A percentile compares a stretch with the other conserved stretches of the same genome.
phyloP scores from a whole-genome alignment of 2,888 invertebrate species.

The Neoitamus cyanurus region DNA sequence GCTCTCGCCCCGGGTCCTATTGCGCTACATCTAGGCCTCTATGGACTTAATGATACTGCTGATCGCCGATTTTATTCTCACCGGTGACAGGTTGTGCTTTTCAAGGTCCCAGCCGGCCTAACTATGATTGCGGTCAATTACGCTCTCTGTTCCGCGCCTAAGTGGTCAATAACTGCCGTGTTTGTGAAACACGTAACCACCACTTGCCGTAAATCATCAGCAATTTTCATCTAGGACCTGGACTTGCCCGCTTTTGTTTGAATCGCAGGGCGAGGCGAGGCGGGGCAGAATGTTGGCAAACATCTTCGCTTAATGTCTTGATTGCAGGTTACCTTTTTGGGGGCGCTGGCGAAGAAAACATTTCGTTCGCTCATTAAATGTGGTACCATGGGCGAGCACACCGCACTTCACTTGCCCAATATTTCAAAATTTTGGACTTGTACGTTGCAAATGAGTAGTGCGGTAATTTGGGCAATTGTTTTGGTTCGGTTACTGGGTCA shows the following conservation, averaged over 20 bases:
- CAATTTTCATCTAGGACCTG: slow-evolving; percentile 2
- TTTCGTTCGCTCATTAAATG: background rate
- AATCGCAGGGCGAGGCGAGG: background rate
- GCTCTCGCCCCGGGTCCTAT: slow-evolving; percentile 22
- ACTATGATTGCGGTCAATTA: background rate
- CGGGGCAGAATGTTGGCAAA: background rate
- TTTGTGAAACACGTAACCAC: slow-evolving; percentile 8
- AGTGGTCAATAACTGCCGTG: slow-evolving; percentile 1
- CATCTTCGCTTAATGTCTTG: slow-evolving; percentile 19
- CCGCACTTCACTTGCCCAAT: background rate
- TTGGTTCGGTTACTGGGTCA: background rate
- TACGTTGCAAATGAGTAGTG: background rate
- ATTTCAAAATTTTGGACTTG: background rate
- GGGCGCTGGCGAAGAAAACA: background rate
- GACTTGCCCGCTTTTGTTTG: background rate
- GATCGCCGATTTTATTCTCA: slow-evolving; percentile 22
- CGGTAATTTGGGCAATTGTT: background rate
- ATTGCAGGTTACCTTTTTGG: slow-evolving; percentile 9
- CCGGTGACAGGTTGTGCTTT: slow-evolving; percentile 40
- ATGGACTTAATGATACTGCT: background rate
- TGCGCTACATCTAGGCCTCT: slow-evolving; percentile 10
- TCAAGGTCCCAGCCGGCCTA: slow-evolving; percentile 30
- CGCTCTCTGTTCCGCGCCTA: background rate
- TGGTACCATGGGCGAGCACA: background rate
- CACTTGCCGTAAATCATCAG: background rate